A percentile compares a stretch with the other conserved stretches of the same genome.
phyloP scores from a whole-genome alignment of 2,888 invertebrate species.

The Tipula helvola region DNA sequence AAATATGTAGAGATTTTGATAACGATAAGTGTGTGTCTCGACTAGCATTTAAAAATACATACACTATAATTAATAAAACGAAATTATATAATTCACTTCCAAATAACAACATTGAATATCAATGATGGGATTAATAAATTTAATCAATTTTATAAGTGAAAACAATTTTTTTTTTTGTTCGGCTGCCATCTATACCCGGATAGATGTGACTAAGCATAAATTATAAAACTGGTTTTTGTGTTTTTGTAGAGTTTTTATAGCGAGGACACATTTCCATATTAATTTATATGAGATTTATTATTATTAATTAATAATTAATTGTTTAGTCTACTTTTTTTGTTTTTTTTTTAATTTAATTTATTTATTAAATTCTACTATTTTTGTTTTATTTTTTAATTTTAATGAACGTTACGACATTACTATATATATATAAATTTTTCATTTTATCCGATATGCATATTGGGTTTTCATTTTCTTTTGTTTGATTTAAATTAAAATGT shows the following conservation, averaged over 20 bases:
- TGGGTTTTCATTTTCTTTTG: background rate
- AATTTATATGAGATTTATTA: background rate
- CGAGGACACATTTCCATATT: background rate
- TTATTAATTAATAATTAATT: background rate
- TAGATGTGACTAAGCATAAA: background rate
- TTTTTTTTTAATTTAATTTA: background rate
- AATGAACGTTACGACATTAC: background rate
- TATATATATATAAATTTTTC: background rate
- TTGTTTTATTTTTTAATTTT: background rate
- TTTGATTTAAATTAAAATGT: background rate
- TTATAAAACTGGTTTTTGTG: background rate
- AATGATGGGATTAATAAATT: background rate
- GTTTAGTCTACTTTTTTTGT: background rate
- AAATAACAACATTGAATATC: background rate
- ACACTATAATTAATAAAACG: background rate
- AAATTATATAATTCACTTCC: background rate
- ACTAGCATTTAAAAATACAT: background rate
- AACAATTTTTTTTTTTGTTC: background rate
- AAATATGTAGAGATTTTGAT: background rate
- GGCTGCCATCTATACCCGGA: background rate
- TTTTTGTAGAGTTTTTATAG: background rate
- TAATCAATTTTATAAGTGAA: background rate
- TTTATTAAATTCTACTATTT: conserved; percentile 4
- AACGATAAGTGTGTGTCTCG: background rate
- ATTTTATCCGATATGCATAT: background rate